phyloP scores from a whole-genome alignment of 2,797 vertebrate genomes.

The Crypturellus tataupa region DNA sequence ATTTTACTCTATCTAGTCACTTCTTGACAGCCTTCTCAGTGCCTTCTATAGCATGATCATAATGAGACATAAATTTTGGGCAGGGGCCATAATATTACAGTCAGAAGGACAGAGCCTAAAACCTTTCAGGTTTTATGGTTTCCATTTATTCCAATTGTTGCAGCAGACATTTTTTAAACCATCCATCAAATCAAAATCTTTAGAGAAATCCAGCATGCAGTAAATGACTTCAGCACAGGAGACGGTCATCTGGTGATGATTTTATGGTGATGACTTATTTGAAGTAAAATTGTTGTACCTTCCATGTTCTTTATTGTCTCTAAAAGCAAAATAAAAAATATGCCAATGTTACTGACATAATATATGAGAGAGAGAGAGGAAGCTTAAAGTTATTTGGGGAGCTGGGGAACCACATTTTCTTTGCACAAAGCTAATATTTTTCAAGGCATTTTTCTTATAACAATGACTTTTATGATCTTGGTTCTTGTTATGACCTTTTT shows the following conservation, averaged over 20 bases:
- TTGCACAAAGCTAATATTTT: background rate
- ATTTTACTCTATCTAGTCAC: accelerated
- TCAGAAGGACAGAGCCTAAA: background rate
- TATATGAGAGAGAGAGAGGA: background rate
- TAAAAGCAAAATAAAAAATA: background rate
- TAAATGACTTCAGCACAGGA: background rate
- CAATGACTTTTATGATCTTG: background rate
- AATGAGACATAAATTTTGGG: background rate
- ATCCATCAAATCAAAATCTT: background rate
- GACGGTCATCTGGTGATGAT: background rate
- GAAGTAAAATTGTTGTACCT: background rate
- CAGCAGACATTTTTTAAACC: background rate
- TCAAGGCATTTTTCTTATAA: accelerated
- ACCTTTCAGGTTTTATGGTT: background rate
- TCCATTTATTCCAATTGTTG: background rate
- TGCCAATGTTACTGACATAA: background rate
- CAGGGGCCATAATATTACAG: background rate
- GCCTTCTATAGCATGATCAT: background rate
- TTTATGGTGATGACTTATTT: background rate
- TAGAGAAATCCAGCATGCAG: background rate
- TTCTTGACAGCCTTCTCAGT: background rate
- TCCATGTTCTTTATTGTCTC: background rate
- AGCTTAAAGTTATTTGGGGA: background rate
- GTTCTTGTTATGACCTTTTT: background rate
- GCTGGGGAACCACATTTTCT: background rate